Evolutionary conservation across 2,797 vertebrate genomes (phyloP).

Genomic region (Ambastaia sidthimunki): DNA sequence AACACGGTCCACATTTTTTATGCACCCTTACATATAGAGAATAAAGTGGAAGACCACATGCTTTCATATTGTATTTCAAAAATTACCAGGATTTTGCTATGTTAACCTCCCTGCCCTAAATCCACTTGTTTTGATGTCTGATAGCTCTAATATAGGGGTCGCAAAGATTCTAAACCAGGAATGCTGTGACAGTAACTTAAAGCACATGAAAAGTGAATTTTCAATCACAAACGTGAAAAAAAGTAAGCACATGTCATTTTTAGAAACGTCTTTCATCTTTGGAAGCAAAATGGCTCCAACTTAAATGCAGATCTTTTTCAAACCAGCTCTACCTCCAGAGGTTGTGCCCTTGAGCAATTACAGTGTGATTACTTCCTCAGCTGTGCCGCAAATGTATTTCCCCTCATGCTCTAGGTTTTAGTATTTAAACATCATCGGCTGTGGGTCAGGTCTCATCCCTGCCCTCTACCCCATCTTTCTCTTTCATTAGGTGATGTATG

Average conservation of each 20-base stretch:
- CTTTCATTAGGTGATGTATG: slow-evolving; percentile 55
- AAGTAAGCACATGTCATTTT: background rate
- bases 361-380: background rate
- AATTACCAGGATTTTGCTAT: too few relatives aligned
- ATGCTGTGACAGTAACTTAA: too few relatives aligned
- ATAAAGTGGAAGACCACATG: slow-evolving; percentile 1
- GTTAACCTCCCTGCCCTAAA: too few relatives aligned
- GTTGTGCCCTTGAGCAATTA: slow-evolving; percentile 23
- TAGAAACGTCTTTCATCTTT: slow-evolving; percentile 3
- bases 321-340: slow-evolving; percentile 6
- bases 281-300: background rate
- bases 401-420: slow-evolving; percentile 25
- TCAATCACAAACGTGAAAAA: too few relatives aligned
- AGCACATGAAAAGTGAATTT: too few relatives aligned
- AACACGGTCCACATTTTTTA: slow-evolving; percentile 8
- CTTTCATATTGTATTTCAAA: background rate
- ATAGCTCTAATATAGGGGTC: too few relatives aligned
- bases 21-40: background rate
- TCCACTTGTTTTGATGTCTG: too few relatives aligned
- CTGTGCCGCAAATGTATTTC: slow-evolving; percentile 43
- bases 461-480: slow-evolving; percentile 11
- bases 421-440: slow-evolving; percentile 46
- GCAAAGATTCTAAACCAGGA: too few relatives aligned
- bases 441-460: slow-evolving; percentile 30
- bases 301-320: slow-evolving; percentile 11